phyloP scores from a whole-genome alignment of 2,888 invertebrate genomes.

The Cheiracanthium punctorium region DNA sequence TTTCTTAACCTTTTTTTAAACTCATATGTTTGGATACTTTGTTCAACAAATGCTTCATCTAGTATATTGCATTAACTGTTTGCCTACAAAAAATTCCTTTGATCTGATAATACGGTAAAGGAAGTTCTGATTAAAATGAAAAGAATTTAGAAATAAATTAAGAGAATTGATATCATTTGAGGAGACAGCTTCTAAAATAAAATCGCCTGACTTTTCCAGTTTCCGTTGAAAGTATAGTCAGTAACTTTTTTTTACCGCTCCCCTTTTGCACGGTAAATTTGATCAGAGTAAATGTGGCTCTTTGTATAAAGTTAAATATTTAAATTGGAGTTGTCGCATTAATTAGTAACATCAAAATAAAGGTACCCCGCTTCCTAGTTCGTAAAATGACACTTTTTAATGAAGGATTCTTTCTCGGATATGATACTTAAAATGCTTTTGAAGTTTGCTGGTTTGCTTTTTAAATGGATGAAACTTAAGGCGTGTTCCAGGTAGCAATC shows the following conservation, averaged over 20 bases:
- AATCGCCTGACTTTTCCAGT: conserved; percentile 56
- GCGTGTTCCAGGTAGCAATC: neutral
- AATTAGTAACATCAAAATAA: conserved; percentile 67
- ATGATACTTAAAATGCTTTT: conserved; percentile 56
- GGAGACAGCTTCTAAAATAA: conserved; percentile 48
- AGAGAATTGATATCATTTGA: conserved; percentile 63
- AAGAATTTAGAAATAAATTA: conserved; percentile 63
- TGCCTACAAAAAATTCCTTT: conserved; percentile 30
- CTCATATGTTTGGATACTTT: neutral
- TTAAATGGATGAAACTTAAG: conserved; percentile 11
- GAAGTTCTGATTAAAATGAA: conserved; percentile 54
- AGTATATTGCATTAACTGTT: conserved; percentile 31
- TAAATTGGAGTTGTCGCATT: conserved; percentile 64
- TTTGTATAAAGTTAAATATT: conserved; percentile 69
- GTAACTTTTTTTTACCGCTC: neutral
- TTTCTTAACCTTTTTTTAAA: neutral
- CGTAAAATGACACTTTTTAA: conserved; percentile 62
- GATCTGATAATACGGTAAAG: conserved; percentile 32
- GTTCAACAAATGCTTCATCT: conserved; percentile 8
- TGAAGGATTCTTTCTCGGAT: conserved; percentile 51
- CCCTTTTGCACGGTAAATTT: conserved; percentile 41
- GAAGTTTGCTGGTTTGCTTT: conserved; percentile 40
- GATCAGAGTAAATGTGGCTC: conserved; percentile 57
- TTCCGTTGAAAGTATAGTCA: conserved; percentile 49
- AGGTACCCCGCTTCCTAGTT: conserved; percentile 10